phyloP scores from a whole-genome alignment of 30 jellyfish, hydroid and myxozoan species.

The Chironex yamaguchii region DNA sequence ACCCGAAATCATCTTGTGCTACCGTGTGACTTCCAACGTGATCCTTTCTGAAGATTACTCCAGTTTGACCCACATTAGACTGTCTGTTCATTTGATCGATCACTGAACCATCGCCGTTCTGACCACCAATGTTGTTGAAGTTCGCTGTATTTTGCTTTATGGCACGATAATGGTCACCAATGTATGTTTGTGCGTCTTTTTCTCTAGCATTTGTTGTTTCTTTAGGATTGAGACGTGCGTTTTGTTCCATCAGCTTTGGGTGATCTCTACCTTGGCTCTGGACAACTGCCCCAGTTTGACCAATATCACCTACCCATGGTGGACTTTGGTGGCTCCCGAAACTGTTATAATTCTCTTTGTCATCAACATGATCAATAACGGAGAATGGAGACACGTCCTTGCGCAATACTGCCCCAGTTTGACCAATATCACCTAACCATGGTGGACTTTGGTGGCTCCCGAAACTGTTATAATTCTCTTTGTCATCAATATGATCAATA shows the following conservation, averaged over 20 bases:
- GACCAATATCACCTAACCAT: neutral
- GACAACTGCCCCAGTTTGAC: neutral
- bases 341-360: neutral
- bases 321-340: constrained; percentile 1
- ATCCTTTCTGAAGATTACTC: too few species aligned
- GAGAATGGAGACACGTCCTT: too few species aligned
- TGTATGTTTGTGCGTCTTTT: too few species aligned
- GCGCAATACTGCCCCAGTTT: neutral
- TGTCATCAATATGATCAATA: constrained; percentile 26
- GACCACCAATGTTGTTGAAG: neutral
- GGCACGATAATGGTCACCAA: too few species aligned
- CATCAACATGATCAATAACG: neutral
- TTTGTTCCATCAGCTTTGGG: too few species aligned
- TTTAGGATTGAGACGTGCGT: too few species aligned
- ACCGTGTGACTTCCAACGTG: too few species aligned
- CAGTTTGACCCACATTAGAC: too few species aligned
- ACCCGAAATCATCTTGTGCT: too few species aligned
- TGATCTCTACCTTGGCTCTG: too few species aligned
- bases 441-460: constrained; percentile 25
- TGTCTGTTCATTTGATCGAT: too few species aligned
- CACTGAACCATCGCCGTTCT: neutral
- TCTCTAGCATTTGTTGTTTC: too few species aligned
- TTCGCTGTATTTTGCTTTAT: neutral
- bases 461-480: neutral
- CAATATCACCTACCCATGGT: neutral